A percentile compares a stretch with the other conserved stretches of the same genome.
These are phyloP conservation scores for Bombyx mandarina DNA, from an alignment of 1,140 invertebrate species.

Conservation along the genomic window DNA sequence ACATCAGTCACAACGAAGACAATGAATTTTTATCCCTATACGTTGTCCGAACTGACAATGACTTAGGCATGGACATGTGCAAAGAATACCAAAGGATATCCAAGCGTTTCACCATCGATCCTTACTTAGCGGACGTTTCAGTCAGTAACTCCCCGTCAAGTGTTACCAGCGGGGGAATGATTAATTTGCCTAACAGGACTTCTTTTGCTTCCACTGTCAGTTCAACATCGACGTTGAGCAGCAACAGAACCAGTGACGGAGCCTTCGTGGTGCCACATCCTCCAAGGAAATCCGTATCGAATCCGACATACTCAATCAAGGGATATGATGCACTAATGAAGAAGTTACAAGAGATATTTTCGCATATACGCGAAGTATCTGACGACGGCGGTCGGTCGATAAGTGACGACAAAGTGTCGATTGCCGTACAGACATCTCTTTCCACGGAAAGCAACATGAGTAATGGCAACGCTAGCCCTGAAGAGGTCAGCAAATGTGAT, in stretches of 20 bases:
- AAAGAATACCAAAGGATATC: slow-evolving; percentile 65
- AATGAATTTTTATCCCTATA: slow-evolving; percentile 62
- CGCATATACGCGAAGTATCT: slow-evolving; percentile 43
- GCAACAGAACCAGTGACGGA: slow-evolving; percentile 61
- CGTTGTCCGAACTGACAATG: slow-evolving; percentile 60
- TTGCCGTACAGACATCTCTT: slow-evolving; percentile 45
- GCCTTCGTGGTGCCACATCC: slow-evolving; percentile 62
- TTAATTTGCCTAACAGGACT: slow-evolving; percentile 55
- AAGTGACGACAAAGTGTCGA: slow-evolving; percentile 51
- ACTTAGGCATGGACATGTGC: slow-evolving; percentile 61
- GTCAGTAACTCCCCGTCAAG: slow-evolving; percentile 58
- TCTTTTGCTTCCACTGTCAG: slow-evolving; percentile 61
- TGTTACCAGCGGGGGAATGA: slow-evolving; percentile 59
- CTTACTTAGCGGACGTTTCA: slow-evolving; percentile 59
- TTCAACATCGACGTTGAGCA: slow-evolving; percentile 48
- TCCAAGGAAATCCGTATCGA: slow-evolving; percentile 50
- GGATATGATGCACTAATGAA: slow-evolving; percentile 59
- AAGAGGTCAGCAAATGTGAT: slow-evolving; percentile 58
- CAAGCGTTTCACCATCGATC: slow-evolving; percentile 58
- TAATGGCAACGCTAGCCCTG: slow-evolving; percentile 57
- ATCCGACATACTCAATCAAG: slow-evolving; percentile 52
- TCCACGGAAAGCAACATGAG: slow-evolving; percentile 38
- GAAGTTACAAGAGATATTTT: slow-evolving; percentile 61
- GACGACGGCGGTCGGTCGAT: slow-evolving; percentile 39
- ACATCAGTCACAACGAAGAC: slow-evolving; percentile 60